Conservation (phyloP, 2,888 invertebrate genomes). For the Troides helena region DNA sequence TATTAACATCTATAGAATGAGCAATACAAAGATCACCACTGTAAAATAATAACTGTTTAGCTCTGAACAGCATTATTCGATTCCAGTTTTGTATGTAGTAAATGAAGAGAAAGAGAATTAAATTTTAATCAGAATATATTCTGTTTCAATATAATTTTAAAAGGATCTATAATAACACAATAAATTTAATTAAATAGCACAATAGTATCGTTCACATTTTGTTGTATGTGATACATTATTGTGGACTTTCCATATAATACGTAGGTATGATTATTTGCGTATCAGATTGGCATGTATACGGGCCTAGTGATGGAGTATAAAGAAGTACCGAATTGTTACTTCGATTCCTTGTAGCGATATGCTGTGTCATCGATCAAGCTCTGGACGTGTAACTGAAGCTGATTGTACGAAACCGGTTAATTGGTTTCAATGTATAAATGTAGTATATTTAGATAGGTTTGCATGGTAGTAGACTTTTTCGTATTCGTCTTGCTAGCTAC, state of each 20-base stretch:
- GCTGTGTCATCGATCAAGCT: constrained; percentile 47
- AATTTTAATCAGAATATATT: too few relatives aligned
- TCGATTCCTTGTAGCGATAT: constrained; percentile 33
- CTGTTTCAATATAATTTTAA: too few relatives aligned
- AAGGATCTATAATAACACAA: too few relatives aligned
- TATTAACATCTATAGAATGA: too few relatives aligned
- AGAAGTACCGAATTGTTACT: constrained; percentile 51
- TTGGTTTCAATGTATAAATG: constrained; percentile 8
- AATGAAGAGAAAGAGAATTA: too few relatives aligned
- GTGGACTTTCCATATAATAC: too few relatives aligned
- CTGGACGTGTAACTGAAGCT: constrained; percentile 24
- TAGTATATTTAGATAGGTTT: constrained; percentile 1
- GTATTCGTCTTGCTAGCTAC: too few relatives aligned
- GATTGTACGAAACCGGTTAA: constrained; percentile 17
- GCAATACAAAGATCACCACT: too few relatives aligned
- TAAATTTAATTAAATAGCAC: not conserved
- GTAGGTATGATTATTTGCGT: not conserved
- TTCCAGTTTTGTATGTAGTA: too few relatives aligned
- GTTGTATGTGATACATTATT: too few relatives aligned
- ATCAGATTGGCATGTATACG: constrained; percentile 39
- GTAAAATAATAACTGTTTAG: too few relatives aligned
- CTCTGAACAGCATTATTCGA: too few relatives aligned
- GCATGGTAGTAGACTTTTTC: not conserved
- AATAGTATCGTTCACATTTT: not conserved
- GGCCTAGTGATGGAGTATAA: constrained; percentile 72